Conservation (phyloP, 2,888 invertebrate species). For the Meganola albula region DNA sequence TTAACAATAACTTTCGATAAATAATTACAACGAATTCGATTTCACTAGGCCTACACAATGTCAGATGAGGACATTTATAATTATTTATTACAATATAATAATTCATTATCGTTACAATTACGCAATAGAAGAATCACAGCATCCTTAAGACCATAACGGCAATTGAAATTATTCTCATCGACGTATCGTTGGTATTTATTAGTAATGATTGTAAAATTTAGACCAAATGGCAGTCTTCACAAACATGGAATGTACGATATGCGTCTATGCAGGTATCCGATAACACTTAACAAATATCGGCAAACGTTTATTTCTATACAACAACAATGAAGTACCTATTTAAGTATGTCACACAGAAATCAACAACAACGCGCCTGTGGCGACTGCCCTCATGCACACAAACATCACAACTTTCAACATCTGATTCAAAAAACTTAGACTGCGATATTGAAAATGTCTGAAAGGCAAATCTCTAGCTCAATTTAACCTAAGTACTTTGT, state of each 20-base stretch:
- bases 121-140: constrained; percentile 78
- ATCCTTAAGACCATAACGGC: constrained; percentile 75
- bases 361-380: constrained; percentile 55
- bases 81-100: constrained; percentile 54
- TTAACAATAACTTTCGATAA: constrained; percentile 55
- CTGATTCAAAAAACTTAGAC: constrained; percentile 36
- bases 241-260: constrained; percentile 78
- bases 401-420: constrained; percentile 27
- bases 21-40: constrained; percentile 73
- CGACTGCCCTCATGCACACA: constrained; percentile 27
- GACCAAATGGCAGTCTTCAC: constrained; percentile 78
- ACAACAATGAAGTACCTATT: constrained; percentile 64
- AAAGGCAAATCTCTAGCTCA: constrained; percentile 59
- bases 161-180: constrained; percentile 73
- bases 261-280: constrained; percentile 75
- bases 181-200: constrained; percentile 71
- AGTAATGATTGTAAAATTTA: constrained; percentile 75
- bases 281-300: constrained; percentile 72
- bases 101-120: constrained; percentile 66
- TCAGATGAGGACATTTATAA: constrained; percentile 67
- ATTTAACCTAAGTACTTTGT: constrained; percentile 57
- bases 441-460: constrained; percentile 44
- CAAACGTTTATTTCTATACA: constrained; percentile 68
- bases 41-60: constrained; percentile 72
- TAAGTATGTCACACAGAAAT: constrained; percentile 56